Evolutionary conservation across 1,140 invertebrate genomes (phyloP).

Genomic region (Habropoda laboriosa): DNA sequence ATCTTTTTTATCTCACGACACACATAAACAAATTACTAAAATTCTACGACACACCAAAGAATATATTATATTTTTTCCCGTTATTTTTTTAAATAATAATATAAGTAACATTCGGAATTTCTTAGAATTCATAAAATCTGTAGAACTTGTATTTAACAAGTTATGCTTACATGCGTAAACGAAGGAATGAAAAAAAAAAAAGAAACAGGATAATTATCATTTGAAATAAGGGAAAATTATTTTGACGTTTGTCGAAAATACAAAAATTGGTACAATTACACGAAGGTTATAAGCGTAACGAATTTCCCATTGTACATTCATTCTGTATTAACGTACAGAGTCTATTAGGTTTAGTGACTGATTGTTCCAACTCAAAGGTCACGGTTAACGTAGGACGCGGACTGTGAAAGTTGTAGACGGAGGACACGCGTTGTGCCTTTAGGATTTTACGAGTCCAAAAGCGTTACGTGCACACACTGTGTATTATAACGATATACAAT

Average conservation of each 20-base stretch:
- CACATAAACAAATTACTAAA: too few relatives aligned
- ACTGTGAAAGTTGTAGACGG: slow-evolving; percentile 36
- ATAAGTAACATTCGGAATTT: too few relatives aligned
- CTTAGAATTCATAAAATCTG: too few relatives aligned
- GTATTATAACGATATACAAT: neutral
- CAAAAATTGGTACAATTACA: neutral
- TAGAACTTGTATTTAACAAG: too few relatives aligned
- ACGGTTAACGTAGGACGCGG: slow-evolving; percentile 56
- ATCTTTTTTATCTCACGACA: too few relatives aligned
- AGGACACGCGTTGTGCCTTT: slow-evolving; percentile 16
- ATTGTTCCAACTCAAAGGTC: slow-evolving; percentile 58
- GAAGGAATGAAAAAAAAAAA: neutral
- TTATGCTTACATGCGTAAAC: too few relatives aligned
- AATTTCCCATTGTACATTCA: slow-evolving; percentile 26
- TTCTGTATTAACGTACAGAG: slow-evolving; percentile 20
- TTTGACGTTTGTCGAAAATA: neutral
- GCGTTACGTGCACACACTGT: neutral
- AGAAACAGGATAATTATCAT: too few relatives aligned
- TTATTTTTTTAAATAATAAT: too few relatives aligned
- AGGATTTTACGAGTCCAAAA: neutral
- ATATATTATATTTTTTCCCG: too few relatives aligned
- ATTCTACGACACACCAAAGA: too few relatives aligned
- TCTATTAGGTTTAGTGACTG: slow-evolving; percentile 38
- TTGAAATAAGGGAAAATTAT: too few relatives aligned
- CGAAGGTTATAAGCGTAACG: neutral